Evolutionary conservation across 2,797 vertebrate species (phyloP), one percentile per base, ranked within the genome.

Genomic region (Alcedo quadribrachys): DNA sequence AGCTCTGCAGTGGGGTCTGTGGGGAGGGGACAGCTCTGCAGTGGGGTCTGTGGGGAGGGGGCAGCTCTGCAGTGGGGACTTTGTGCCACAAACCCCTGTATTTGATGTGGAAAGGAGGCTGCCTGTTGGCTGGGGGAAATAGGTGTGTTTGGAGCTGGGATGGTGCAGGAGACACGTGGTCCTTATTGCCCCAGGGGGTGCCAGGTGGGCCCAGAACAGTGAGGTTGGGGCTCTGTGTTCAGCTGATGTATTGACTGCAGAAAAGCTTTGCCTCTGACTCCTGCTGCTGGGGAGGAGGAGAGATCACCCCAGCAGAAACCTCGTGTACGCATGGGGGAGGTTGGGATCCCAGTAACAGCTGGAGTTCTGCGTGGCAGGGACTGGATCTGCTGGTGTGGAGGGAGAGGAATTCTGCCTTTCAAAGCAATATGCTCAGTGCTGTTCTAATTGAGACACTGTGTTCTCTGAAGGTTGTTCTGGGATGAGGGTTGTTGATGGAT

Each of bases 291-390:
- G 32, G 46, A 48, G 45, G 33, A 71, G 28, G 51, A 69, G 62
- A 42, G 65, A 7, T 69, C 37, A 4, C 25, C 2, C 0, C 11
- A n/a, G 69, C 3, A 24, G 28, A n/a, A 43, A 54, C 6, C 51
- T 16, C 7, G 3, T 3, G 5, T 33, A 3, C 30, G 1, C 3
- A 0, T 7, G 9, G n/a, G 28, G n/a, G 0, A 4, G 13, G 30
- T 1, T 27, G 42, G 21, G 42, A 35, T 67, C 58, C 58, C 68
- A 25, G 40, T 22, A 18, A 13, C 40, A 7, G 27, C 12, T 2
- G 37, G 40, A 15, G 19, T 46, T 85, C 46, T 35, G 9, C 3
- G 13, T 50, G 73, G 81, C 51, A 66, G 54, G 69, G 50, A 10
- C 75, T n/a, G 53, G 79, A 13, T 50, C 30, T 85, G 16, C 65